phyloP scores from a whole-genome alignment of 2,113 vertebrate genomes.

The Indicator indicator region DNA sequence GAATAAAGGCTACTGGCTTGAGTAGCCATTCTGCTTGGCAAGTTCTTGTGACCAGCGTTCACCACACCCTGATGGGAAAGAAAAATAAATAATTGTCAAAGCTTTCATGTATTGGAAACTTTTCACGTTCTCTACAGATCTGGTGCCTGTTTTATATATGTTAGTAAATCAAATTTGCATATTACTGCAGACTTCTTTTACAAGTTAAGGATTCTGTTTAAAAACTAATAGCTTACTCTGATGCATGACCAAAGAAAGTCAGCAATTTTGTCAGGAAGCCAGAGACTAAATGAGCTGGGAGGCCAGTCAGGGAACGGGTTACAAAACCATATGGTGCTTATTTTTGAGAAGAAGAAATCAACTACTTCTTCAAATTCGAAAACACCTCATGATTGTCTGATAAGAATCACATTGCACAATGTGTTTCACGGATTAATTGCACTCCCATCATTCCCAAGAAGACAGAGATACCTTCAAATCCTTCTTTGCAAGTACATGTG shows the following conservation, averaged over 20 bases:
- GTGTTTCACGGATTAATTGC: constrained; percentile 34
- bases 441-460: constrained; percentile 39
- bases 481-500: constrained; percentile 3
- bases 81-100: constrained; percentile 55
- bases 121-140: constrained; percentile 28
- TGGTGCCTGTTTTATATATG: constrained; percentile 17
- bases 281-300: constrained; percentile 59
- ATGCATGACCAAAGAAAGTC: constrained; percentile 47
- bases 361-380: constrained; percentile 56
- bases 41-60: constrained; percentile 80
- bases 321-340: constrained; percentile 71
- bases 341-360: constrained; percentile 70
- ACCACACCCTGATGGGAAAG: constrained; percentile 82
- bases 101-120: constrained; percentile 30
- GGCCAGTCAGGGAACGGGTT: constrained; percentile 49
- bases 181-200: constrained; percentile 58
- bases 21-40: constrained; percentile 86
- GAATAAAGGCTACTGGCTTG: constrained; percentile 88
- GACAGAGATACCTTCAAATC: background rate
- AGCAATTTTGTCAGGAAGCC: constrained; percentile 62
- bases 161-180: constrained; percentile 47
- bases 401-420: constrained; percentile 51
- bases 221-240: constrained; percentile 57
- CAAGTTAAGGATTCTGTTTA: constrained; percentile 35
- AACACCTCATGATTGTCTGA: constrained; percentile 53